Evolutionary conservation across 2,888 invertebrate species (phyloP).

Genomic region (Synanthedon vespiformis): DNA sequence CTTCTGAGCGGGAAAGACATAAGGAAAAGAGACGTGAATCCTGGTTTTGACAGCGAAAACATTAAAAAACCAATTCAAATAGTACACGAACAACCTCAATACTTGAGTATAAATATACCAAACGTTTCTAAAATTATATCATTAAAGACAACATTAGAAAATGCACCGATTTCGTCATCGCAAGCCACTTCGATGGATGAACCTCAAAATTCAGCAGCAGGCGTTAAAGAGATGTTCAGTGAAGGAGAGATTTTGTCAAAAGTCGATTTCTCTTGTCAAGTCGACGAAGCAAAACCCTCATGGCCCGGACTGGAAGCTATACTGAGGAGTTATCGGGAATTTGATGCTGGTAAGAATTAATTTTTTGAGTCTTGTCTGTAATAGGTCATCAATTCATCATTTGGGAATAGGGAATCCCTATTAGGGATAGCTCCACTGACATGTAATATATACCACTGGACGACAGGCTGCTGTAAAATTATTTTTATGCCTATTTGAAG

Average conservation of each 20-base stretch:
- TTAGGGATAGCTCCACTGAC: too few species aligned
- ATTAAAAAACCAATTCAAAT: constrained; percentile 30
- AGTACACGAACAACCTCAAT: constrained; percentile 22
- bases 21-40: constrained; percentile 44
- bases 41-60: constrained; percentile 54
- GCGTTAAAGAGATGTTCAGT: constrained; percentile 23
- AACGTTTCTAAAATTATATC: constrained; percentile 52
- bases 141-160: constrained; percentile 35
- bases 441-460: too few species aligned
- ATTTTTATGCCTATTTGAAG: too few species aligned
- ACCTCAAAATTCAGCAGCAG: constrained; percentile 42
- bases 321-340: constrained; percentile 62
- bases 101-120: constrained; percentile 49
- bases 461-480: too few species aligned
- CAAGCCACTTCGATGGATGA: constrained; percentile 60
- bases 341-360: constrained; percentile 55
- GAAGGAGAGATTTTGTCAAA: constrained; percentile 9
- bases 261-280: constrained; percentile 35
- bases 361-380: too few species aligned
- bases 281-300: constrained; percentile 18
- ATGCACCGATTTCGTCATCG: constrained; percentile 16
- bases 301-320: constrained; percentile 67
- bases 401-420: too few species aligned
- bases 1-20: constrained; percentile 46
- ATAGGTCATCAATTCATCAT: too few species aligned